Evolutionary conservation across 1,140 invertebrate genomes (phyloP).

Genomic region (Asbolus verrucosus): DNA sequence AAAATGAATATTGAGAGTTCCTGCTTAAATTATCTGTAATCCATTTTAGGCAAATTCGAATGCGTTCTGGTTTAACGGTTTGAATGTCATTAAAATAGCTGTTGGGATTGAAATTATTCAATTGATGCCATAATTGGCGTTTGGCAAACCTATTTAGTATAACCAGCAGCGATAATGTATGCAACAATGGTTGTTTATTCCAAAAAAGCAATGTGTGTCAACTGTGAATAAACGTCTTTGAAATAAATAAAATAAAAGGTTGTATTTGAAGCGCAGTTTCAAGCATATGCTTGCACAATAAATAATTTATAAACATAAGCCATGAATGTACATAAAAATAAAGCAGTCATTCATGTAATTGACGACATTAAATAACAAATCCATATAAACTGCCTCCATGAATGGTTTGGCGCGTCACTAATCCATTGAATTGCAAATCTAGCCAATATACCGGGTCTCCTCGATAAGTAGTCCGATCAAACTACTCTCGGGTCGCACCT

Average conservation of each 20-base stretch:
- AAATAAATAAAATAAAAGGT: conserved; percentile 8
- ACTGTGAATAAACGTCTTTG: background rate
- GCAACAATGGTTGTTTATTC: conserved; percentile 2
- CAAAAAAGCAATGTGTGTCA: conserved; percentile 21
- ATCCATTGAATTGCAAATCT: conserved; percentile 30
- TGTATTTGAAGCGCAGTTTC: conserved; percentile 11
- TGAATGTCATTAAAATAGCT: background rate
- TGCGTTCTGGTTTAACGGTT: background rate
- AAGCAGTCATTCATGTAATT: conserved; percentile 36
- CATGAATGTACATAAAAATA: conserved; percentile 26
- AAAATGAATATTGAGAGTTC: conserved; percentile 6
- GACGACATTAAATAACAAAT: conserved; percentile 31
- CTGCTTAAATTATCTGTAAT: background rate
- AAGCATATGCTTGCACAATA: conserved; percentile 16
- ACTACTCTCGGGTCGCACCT: background rate
- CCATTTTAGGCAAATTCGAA: conserved; percentile 7
- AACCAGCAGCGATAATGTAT: background rate
- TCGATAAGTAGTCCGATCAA: background rate
- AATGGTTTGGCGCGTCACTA: conserved; percentile 16
- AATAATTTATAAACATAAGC: conserved; percentile 23
- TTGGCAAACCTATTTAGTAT: background rate
- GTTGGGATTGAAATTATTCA: conserved; percentile 1
- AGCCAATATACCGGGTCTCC: conserved; percentile 8
- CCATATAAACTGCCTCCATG: conserved; percentile 22
- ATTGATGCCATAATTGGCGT: conserved; percentile 4